Conservation (phyloP, 2,888 invertebrate species). For the Aspidapion aeneum region DNA sequence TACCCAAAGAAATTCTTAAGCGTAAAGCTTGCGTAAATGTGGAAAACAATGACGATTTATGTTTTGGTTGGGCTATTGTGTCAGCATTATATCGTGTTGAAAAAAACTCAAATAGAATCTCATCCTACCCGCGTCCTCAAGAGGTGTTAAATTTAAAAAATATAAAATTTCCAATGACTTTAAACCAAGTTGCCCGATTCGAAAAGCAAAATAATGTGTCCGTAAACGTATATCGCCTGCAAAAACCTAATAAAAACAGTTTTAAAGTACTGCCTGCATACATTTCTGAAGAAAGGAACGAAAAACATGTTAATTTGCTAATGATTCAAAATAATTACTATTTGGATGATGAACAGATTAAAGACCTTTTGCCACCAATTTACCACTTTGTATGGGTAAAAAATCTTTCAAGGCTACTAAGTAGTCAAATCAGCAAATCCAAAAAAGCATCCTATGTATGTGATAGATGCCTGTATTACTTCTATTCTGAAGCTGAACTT, state of each 20-base stretch:
- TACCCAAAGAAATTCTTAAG: slow-evolving; percentile 25
- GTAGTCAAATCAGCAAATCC: neutral
- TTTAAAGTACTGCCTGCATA: slow-evolving; percentile 11
- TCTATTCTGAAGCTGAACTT: slow-evolving; percentile 1
- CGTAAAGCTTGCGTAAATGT: slow-evolving; percentile 32
- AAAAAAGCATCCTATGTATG: neutral
- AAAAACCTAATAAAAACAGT: slow-evolving; percentile 10
- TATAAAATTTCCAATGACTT: slow-evolving; percentile 30
- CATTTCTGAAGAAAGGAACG: neutral
- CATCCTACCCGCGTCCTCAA: slow-evolving; percentile 29
- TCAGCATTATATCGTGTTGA: slow-evolving; percentile 27
- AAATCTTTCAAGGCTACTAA: slow-evolving; percentile 6
- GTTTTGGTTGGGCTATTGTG: slow-evolving; percentile 32
- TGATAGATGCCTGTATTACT: slow-evolving; percentile 6
- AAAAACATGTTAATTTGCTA: neutral
- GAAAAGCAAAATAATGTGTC: slow-evolving; percentile 31
- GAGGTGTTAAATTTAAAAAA: slow-evolving; percentile 28
- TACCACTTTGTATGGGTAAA: slow-evolving; percentile 4
- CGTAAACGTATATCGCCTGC: slow-evolving; percentile 29
- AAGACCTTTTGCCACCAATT: neutral
- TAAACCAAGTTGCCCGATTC: slow-evolving; percentile 29
- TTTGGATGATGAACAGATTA: neutral
- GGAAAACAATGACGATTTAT: slow-evolving; percentile 30
- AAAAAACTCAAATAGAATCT: slow-evolving; percentile 4
- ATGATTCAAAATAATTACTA: neutral